Percentiles rank a stretch among this genome's conserved stretches.
Evolutionary conservation across 2,888 invertebrate species (phyloP).

Genomic region (Drosophila siamana): DNA sequence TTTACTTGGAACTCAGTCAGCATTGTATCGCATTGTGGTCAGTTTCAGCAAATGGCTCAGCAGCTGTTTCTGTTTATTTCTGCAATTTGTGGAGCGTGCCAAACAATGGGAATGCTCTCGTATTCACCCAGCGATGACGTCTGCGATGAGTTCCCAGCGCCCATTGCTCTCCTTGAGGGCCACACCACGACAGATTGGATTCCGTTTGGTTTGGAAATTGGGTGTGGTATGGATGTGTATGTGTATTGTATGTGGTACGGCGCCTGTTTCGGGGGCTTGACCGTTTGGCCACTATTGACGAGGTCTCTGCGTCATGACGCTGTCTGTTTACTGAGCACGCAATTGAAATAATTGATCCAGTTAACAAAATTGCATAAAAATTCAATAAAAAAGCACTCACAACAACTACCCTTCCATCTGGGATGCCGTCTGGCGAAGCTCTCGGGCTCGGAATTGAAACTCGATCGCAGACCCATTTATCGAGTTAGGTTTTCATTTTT

Average conservation of each 20-base stretch:
- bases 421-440: slow-evolving; percentile 30
- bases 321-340: slow-evolving; percentile 78
- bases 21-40: slow-evolving; percentile 10
- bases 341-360: slow-evolving; percentile 80
- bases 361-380: slow-evolving; percentile 81
- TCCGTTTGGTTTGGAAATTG: slow-evolving; percentile 8
- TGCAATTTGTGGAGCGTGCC: slow-evolving; percentile 56
- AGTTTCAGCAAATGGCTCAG: slow-evolving; percentile 43
- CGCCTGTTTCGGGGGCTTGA: slow-evolving; percentile 50
- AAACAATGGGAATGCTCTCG: slow-evolving; percentile 45
- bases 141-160: slow-evolving; percentile 17
- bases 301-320: slow-evolving; percentile 50
- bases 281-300: slow-evolving; percentile 52
- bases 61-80: slow-evolving; percentile 56
- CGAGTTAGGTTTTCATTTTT: slow-evolving; percentile 53
- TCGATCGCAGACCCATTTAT: slow-evolving; percentile 71
- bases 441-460: slow-evolving; percentile 56
- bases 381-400: slow-evolving; percentile 63
- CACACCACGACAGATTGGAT: slow-evolving; percentile 18
- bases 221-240: slow-evolving; percentile 14
- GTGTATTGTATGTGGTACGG: not conserved
- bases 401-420: slow-evolving; percentile 32
- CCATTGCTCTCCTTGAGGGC: slow-evolving; percentile 8
- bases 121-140: slow-evolving; percentile 30
- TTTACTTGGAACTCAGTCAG: slow-evolving; percentile 1